Evolutionary conservation across 2,113 vertebrate genomes (phyloP).

Genomic region (human): GRCh38 chr11:126666501-126667000

Average conservation of each 20-base stretch:
- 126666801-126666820: accelerated
- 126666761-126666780: slow-evolving; percentile 14
- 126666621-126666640: slow-evolving; percentile 2
- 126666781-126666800: neutral
- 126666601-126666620: slow-evolving; percentile 52
- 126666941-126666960: neutral
- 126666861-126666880: neutral
- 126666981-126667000: neutral
- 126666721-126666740: slow-evolving; percentile 12
- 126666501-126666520: slow-evolving; percentile 54
- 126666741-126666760: slow-evolving; percentile 7
- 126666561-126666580: slow-evolving; percentile 52
- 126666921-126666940: neutral
- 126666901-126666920: neutral
- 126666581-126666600: slow-evolving; percentile 19
- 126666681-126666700: neutral
- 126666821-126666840: accelerated
- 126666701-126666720: slow-evolving; percentile 30
- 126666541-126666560: slow-evolving; percentile 61
- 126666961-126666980: accelerated
- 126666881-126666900: neutral
- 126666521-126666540: slow-evolving; percentile 50
- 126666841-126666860: neutral
- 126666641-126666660: neutral
- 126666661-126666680: neutral